A percentile compares a stretch with the other conserved stretches of the same genome.
These are phyloP conservation scores for Orchesellides sinensis DNA, from an alignment of 2,888 invertebrate species.

Conservation along the genomic window DNA sequence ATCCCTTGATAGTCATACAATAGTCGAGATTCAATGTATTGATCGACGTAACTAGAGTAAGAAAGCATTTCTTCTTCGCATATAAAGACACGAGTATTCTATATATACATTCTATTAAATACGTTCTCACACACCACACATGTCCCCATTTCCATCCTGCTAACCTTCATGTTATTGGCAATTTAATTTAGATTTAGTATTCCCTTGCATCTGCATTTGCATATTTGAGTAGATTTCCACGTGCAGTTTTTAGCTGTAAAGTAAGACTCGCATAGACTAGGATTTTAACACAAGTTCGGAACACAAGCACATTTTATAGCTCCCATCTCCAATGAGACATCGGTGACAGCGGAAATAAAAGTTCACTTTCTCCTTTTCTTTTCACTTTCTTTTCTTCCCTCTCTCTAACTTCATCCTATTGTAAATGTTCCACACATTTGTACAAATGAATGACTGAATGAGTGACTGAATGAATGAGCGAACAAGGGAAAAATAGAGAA, in stretches of 20 bases:
- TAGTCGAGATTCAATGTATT: constrained; percentile 3
- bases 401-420: constrained; percentile 27
- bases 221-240: constrained; percentile 35
- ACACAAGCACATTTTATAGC: constrained; percentile 26
- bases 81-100: too few relatives aligned
- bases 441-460: constrained; percentile 23
- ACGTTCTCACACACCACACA: neutral
- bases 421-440: constrained; percentile 26
- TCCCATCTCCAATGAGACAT: constrained; percentile 49
- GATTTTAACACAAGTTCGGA: neutral
- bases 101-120: neutral
- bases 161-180: constrained; percentile 45
- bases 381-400: neutral
- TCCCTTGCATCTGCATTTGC: constrained; percentile 50
- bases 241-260: neutral
- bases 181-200: constrained; percentile 56
- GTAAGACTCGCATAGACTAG: neutral
- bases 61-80: constrained; percentile 20
- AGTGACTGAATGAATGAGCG: neutral
- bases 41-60: constrained; percentile 29
- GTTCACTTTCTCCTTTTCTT: constrained; percentile 26
- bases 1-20: constrained; percentile 40
- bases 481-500: neutral
- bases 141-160: constrained; percentile 1
- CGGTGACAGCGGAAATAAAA: constrained; percentile 53